Conservation (phyloP, 1,140 invertebrate genomes). For the Trichonephila clavata region DNA sequence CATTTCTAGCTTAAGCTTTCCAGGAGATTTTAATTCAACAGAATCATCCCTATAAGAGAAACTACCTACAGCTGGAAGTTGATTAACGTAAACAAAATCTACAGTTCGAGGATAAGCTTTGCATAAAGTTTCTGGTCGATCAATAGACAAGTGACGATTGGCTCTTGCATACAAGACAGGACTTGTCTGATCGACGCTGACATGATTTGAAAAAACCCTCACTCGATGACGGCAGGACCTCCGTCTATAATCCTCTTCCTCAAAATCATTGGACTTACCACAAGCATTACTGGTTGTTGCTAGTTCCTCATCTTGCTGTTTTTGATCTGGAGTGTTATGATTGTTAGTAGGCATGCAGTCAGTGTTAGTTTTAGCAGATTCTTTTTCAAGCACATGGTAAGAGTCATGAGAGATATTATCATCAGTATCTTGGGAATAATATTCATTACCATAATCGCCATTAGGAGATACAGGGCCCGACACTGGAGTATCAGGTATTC, state of each 20-base stretch:
- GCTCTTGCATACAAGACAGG: slow-evolving; percentile 70
- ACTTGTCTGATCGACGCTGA: slow-evolving; percentile 55
- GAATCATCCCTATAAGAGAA: slow-evolving; percentile 83
- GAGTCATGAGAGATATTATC: slow-evolving; percentile 76
- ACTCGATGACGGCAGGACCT: slow-evolving; percentile 47
- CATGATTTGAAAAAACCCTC: slow-evolving; percentile 53
- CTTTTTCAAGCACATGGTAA: slow-evolving; percentile 70
- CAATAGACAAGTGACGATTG: slow-evolving; percentile 32
- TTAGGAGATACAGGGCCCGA: slow-evolving; percentile 31
- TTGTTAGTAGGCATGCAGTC: slow-evolving; percentile 61
- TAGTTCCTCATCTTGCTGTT: background rate
- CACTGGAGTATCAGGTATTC: background rate
- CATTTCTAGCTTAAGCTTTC: slow-evolving; percentile 53
- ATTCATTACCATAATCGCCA: slow-evolving; percentile 59
- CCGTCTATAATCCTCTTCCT: slow-evolving; percentile 21
- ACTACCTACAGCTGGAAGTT: slow-evolving; percentile 81
- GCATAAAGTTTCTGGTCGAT: background rate
- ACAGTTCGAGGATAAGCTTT: slow-evolving; percentile 77
- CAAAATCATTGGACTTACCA: slow-evolving; percentile 29
- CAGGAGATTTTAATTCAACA: slow-evolving; percentile 77
- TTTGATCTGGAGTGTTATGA: slow-evolving; percentile 28
- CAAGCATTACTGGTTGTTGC: background rate
- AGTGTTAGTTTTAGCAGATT: slow-evolving; percentile 30
- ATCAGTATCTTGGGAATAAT: slow-evolving; percentile 61
- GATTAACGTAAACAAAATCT: slow-evolving; percentile 81